Base-by-base conservation (phyloP, 2,888 invertebrate species). In the Myopa testacea region DNA sequence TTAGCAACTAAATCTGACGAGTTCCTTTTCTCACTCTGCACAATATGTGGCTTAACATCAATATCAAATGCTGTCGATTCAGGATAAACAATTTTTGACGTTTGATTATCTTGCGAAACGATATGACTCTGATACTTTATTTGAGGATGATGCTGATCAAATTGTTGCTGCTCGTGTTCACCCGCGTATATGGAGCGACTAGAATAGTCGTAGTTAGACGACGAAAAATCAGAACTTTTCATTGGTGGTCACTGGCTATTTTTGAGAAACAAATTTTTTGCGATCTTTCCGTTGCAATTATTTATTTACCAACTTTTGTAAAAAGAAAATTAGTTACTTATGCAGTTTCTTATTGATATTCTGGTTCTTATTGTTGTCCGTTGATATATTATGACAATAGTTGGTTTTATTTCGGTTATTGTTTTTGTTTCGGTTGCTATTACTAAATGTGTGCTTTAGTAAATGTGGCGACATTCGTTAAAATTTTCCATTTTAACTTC, bases 181-280 rank as follows among this genome's bases (percentile, higher is more conserved):
- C 82, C 82, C 83, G 81, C 82, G 80, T 83, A 82, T 72, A 79
- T 80, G 72, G 83, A 82, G 82, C 84, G 86, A 87, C 87, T 83
- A 81, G 86, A 84, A 82, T 86, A 87, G 87, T 87, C 88, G 86
- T 86, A 86, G 84, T 88, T 84, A 84, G 84, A 86, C 84, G 85
- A 84, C 84, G 83, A 85, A 72, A 80, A 83, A 84, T 86, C 83
- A 84, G 86, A 85, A 85, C 87, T 87, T 87, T 87, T 87, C 87
- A 87, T 87, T 87, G 83, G 84, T 82, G 78, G 82, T 80, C 78
- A 80, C 81, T 83, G 79, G 70, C 80, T 76, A 76, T 83, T 83
- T 85, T 82, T 83, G 85, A 85, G 81, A 85, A 82, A 85, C 6
- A 83, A 83, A 79, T 78, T 78, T 68, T 78, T 78, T 81, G 80